Evolutionary conservation across 2,797 vertebrate species (phyloP).

Genomic region (Sebastes iracundus): DNA sequence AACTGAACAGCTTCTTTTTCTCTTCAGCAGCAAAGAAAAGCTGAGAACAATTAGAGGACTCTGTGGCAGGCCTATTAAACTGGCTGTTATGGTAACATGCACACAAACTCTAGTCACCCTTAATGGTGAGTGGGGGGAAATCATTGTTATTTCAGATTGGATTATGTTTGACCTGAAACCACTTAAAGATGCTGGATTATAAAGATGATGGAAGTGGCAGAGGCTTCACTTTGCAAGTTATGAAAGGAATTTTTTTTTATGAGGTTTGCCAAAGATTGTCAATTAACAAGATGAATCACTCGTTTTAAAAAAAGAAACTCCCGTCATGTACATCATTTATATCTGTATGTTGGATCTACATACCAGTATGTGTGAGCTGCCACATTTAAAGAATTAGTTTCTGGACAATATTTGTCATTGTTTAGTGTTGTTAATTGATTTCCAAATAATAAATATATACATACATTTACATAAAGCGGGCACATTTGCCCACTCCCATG

Average conservation of each 20-base stretch:
- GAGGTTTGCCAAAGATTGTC: constrained; percentile 11
- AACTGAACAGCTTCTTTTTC: neutral
- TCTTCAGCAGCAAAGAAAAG: constrained; percentile 1
- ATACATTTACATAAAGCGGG: too few relatives aligned
- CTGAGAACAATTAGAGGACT: constrained; percentile 28
- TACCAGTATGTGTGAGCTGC: neutral
- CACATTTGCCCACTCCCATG: too few relatives aligned
- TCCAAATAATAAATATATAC: too few relatives aligned
- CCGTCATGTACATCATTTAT: neutral
- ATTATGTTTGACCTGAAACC: neutral
- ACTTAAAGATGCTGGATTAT: neutral
- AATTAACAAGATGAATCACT: neutral
- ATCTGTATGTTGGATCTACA: neutral
- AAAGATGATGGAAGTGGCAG: neutral
- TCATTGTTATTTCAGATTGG: neutral
- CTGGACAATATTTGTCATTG: neutral
- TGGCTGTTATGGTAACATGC: constrained; percentile 66
- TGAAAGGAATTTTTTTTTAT: neutral
- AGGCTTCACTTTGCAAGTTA: neutral
- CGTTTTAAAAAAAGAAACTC: neutral
- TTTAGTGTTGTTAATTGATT: too few relatives aligned
- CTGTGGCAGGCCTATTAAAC: constrained; percentile 38
- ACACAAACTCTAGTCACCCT: constrained; percentile 50
- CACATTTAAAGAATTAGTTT: neutral
- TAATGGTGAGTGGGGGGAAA: neutral